These are phyloP conservation scores for Ormyrus rosae DNA, from an alignment of 2,888 invertebrate genomes.

Conservation along the genomic window DNA sequence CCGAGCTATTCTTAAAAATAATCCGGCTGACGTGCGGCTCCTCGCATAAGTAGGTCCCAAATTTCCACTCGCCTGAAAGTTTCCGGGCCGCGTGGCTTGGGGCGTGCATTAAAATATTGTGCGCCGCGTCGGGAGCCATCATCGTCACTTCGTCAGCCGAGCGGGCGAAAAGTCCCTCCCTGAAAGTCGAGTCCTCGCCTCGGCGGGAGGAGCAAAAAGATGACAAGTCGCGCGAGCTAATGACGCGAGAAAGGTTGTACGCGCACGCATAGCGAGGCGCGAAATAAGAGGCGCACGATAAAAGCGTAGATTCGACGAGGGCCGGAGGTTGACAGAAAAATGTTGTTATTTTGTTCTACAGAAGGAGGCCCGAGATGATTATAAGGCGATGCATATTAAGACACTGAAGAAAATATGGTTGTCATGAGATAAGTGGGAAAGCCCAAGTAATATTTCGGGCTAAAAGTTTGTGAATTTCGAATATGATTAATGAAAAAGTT, in stretches of 20 bases:
- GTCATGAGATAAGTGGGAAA: background rate
- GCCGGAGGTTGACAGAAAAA: background rate
- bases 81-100: no score
- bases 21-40: no score
- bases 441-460: background rate
- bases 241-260: no score
- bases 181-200: no score
- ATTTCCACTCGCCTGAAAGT: no score
- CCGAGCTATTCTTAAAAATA: no score
- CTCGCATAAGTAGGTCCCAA: no score
- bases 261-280: background rate
- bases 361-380: background rate
- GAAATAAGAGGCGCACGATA: background rate
- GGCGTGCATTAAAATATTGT: background rate
- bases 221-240: no score
- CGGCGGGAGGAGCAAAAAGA: no score
- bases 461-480: background rate
- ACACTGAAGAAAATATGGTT: background rate
- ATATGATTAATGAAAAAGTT: background rate
- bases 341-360: slow-evolving; percentile 26
- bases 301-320: background rate
- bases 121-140: background rate
- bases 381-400: background rate
- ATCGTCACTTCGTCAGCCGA: no score
- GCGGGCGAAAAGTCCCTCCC: no score